These are phyloP conservation scores for Hipparchia semele DNA, from an alignment of 2,888 invertebrate genomes.

Conservation along the genomic window DNA sequence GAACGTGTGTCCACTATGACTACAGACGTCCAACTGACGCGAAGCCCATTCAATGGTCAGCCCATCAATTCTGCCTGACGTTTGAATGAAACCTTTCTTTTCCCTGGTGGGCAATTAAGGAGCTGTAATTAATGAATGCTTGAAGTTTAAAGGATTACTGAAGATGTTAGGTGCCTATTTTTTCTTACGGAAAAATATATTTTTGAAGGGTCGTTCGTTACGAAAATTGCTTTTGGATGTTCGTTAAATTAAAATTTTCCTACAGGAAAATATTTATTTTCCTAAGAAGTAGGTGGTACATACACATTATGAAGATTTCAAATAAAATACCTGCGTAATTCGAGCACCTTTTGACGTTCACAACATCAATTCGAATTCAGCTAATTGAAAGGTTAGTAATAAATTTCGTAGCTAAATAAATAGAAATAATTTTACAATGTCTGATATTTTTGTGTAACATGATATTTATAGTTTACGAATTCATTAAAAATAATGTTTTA, in stretches of 20 bases:
- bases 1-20: constrained; percentile 76
- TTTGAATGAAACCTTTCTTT: constrained; percentile 77
- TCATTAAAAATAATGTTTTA: not conserved
- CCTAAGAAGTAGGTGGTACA: not conserved
- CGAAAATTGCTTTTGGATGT: constrained; percentile 4
- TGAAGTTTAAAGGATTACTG: constrained; percentile 31
- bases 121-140: constrained; percentile 68
- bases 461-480: not conserved
- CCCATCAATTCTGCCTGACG: constrained; percentile 80
- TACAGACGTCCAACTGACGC: constrained; percentile 76
- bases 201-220: not conserved
- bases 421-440: not conserved
- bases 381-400: not conserved
- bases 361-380: not conserved
- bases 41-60: constrained; percentile 76
- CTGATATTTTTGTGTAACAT: no score
- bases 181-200: constrained; percentile 26
- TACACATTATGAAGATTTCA: constrained; percentile 3
- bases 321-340: constrained; percentile 1
- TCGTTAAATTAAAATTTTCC: constrained; percentile 7
- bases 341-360: not conserved
- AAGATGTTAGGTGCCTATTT: constrained; percentile 14
- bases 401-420: not conserved
- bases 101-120: constrained; percentile 71
- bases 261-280: constrained; percentile 1